Base-by-base conservation (phyloP, 2,113 vertebrate species). In the Zosterops pallidus region DNA sequence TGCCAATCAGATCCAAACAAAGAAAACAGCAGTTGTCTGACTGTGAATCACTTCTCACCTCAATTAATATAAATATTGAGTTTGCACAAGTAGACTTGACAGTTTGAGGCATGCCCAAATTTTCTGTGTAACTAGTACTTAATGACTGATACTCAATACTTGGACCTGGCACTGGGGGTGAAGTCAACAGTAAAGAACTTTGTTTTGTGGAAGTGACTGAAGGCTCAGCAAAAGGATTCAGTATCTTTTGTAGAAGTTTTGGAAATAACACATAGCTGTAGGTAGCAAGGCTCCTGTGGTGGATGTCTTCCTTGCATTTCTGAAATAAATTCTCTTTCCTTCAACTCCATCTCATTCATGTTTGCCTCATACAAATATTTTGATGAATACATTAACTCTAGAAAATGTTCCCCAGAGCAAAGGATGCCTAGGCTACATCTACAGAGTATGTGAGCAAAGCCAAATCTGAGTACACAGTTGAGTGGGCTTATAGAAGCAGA, bases 41-140 rank as follows among this genome's bases (percentile, higher is more conserved):
- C 82, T 67, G 50, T 93, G 92, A 96, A 96, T 96, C 95, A 97
- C 94, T 96, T 92, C 94, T 92, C 86, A 93, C 78, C 71, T 96
- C 92, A 83, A 92, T 92, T 97, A 90, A 91, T 91, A 86, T 49
- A 75, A 94, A 94, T 89, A 97, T 55, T 85, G 70, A 89, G 72
- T 83, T 95, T 96, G 90, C 86, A 86, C 93, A 96, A 92, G 81
- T 25, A 96, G 79, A 84, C 70, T 68, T 90, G 92, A 81, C 96
- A 96, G 86, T 93, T 84, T 91, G 92, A 96, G 96, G 63, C 95
- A 96, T 96, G 94, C 93, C 93, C 72, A 84, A 62, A 86, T 95
- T 91, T 92, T 96, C 92, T 85, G 37, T 92, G 69, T 89, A 94
- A 90, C 53, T 55, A 90, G 47, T 59, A 62, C 41, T 83, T 90